These are phyloP conservation scores for Betta splendens DNA, from an alignment of 2,797 vertebrate genomes.

Conservation along the genomic window DNA sequence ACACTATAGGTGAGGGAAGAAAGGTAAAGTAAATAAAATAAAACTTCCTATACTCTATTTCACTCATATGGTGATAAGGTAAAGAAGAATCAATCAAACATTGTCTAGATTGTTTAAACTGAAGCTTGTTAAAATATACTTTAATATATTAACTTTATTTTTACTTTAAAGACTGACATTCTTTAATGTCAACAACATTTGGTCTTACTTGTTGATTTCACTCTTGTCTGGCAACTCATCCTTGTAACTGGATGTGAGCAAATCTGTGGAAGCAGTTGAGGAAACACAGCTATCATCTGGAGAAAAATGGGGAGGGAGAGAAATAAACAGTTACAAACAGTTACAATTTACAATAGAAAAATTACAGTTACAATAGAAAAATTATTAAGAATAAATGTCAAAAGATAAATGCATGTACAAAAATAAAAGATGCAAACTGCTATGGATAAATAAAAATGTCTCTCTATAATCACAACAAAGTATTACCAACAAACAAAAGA, in stretches of 20 bases:
- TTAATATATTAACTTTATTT: too few species aligned
- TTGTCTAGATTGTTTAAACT: neutral
- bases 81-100: neutral
- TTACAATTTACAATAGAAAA: too few species aligned
- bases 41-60: neutral
- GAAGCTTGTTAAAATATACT: too few species aligned
- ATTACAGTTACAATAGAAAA: too few species aligned
- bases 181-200: neutral
- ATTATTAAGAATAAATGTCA: neutral
- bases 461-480: too few species aligned
- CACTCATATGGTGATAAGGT: neutral
- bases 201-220: conserved; percentile 54
- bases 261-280: conserved; percentile 61
- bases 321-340: neutral
- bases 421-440: neutral
- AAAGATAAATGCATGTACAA: neutral
- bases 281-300: conserved; percentile 73
- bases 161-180: neutral
- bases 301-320: conserved; percentile 4
- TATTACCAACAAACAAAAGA: neutral
- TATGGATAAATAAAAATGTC: neutral
- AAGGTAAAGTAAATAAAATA: neutral
- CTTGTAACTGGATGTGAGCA: conserved; percentile 62
- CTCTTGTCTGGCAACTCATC: conserved; percentile 50
- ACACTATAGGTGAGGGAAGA: conserved; percentile 1